Conservation (phyloP, 2,113 vertebrate genomes). For the Dendropsophus ebraccatus region DNA sequence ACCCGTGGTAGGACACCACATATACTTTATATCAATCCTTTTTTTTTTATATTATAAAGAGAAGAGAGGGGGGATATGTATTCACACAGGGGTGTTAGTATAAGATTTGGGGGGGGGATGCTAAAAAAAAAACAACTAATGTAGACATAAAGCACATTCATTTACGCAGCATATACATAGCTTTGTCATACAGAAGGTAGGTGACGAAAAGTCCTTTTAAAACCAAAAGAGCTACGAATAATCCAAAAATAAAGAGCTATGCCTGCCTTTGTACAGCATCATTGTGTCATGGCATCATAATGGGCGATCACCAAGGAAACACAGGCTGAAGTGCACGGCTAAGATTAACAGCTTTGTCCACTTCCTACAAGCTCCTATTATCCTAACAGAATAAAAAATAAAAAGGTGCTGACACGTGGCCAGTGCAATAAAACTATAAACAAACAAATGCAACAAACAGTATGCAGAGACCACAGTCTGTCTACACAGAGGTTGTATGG, state of each 20-base stretch:
- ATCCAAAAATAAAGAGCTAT: slow-evolving; percentile 8
- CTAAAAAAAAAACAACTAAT: neutral
- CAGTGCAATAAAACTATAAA: neutral
- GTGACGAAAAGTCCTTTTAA: neutral
- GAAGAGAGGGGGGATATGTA: too few relatives aligned
- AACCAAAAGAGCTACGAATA: neutral
- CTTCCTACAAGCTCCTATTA: neutral
- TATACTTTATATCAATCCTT: too few relatives aligned
- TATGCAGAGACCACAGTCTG: neutral
- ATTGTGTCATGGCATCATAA: neutral
- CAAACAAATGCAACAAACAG: neutral
- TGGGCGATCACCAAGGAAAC: slow-evolving; percentile 22
- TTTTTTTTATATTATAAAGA: too few relatives aligned
- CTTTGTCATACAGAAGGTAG: neutral
- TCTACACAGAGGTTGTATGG: too few relatives aligned
- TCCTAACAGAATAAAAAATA: neutral
- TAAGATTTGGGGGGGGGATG: neutral
- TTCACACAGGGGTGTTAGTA: too few relatives aligned
- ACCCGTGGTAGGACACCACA: too few relatives aligned
- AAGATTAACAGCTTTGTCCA: neutral
- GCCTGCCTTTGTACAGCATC: neutral
- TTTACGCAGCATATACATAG: neutral
- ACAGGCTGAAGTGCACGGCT: neutral
- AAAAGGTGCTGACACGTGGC: neutral
- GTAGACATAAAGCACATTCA: neutral